Evolutionary conservation across 2,113 vertebrate genomes (phyloP).

Genomic region (Upupa epops): DNA sequence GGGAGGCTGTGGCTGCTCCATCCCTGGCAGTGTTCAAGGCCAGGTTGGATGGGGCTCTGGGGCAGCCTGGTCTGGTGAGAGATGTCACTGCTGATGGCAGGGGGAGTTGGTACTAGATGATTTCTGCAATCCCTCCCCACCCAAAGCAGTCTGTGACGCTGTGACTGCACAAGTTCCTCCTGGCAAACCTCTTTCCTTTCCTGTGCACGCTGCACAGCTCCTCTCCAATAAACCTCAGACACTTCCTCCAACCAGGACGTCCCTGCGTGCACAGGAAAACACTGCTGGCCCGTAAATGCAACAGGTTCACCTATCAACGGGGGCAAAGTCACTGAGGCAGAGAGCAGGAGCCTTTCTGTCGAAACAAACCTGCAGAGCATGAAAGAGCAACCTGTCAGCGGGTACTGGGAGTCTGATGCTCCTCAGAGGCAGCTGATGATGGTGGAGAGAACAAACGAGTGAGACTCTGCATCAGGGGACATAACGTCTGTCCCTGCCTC

Average conservation of each 20-base stretch:
- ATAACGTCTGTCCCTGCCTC: accelerated
- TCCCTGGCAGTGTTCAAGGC: too few species aligned
- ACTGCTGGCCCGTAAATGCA: slow-evolving; percentile 9
- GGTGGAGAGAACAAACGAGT: too few species aligned
- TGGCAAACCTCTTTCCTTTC: background rate
- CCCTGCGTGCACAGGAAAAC: slow-evolving; percentile 35
- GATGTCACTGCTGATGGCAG: too few species aligned
- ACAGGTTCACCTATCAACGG: background rate
- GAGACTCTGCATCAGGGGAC: too few species aligned
- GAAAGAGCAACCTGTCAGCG: slow-evolving; percentile 72
- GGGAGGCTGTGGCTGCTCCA: too few species aligned
- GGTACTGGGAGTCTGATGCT: slow-evolving; percentile 34
- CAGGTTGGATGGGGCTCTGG: too few species aligned
- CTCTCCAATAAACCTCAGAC: slow-evolving; percentile 22
- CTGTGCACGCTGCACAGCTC: background rate
- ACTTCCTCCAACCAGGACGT: background rate
- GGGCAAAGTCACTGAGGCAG: slow-evolving; percentile 27
- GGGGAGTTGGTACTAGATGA: too few species aligned
- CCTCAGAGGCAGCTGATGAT: slow-evolving; percentile 31
- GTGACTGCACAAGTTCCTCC: background rate
- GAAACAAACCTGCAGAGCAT: slow-evolving; percentile 66
- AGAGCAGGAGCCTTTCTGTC: slow-evolving; percentile 56
- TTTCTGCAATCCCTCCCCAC: too few species aligned
- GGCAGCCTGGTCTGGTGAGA: too few species aligned
- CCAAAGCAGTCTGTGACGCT: too few species aligned